Percentiles rank a stretch among this genome's conserved stretches.
Evolutionary conservation across 2,797 vertebrate genomes (phyloP).

Genomic region (Bucorvus abyssinicus): DNA sequence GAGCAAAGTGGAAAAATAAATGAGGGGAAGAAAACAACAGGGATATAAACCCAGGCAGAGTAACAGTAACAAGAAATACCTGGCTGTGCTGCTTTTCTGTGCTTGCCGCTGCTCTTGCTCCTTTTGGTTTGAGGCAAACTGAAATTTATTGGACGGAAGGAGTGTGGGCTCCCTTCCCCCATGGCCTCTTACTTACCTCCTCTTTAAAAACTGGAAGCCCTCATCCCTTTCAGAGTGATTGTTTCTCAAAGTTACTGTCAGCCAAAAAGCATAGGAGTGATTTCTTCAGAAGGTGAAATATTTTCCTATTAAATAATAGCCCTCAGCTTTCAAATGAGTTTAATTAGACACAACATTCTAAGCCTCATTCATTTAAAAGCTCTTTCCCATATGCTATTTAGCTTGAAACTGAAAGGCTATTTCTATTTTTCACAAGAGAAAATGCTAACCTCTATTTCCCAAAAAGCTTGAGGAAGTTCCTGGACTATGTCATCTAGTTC

Average conservation of each 20-base stretch:
- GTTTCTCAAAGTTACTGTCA: neutral
- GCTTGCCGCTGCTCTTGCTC: neutral
- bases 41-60: neutral
- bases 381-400: neutral
- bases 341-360: neutral
- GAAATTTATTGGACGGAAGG: neutral
- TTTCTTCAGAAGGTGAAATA: neutral
- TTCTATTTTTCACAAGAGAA: neutral
- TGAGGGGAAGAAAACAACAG: neutral
- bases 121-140: neutral
- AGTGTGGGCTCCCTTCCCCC: accelerated
- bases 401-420: neutral
- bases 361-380: neutral
- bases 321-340: neutral
- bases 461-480: neutral
- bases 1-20: neutral
- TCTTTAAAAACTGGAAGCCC: neutral
- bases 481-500: neutral
- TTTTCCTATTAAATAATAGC: neutral
- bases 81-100: neutral
- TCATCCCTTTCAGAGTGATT: neutral
- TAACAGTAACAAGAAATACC: neutral
- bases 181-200: neutral
- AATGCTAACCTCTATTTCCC: neutral
- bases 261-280: neutral